phyloP scores from a whole-genome alignment of 2,888 invertebrate species.

The Eremobia ochroleuca region DNA sequence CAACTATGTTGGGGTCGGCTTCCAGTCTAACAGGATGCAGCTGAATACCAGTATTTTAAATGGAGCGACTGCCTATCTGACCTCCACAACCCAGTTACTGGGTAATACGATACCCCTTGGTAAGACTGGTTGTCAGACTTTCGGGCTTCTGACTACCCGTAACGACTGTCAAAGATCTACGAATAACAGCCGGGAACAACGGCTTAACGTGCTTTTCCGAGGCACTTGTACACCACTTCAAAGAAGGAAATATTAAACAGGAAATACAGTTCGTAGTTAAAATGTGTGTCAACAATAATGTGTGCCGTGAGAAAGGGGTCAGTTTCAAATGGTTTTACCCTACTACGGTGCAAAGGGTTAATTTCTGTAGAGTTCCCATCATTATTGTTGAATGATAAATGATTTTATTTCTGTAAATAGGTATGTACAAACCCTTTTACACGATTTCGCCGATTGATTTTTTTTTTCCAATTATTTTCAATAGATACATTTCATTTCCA shows the following conservation, averaged over 20 bases:
- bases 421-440: not conserved
- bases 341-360: not conserved
- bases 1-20: too few relatives aligned
- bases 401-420: not conserved
- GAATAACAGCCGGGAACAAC: too few relatives aligned
- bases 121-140: too few relatives aligned
- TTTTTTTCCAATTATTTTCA: not conserved
- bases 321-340: not conserved
- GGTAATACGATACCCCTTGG: too few relatives aligned
- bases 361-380: too few relatives aligned
- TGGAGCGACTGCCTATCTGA: too few relatives aligned
- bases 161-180: too few relatives aligned
- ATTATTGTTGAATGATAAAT: not conserved
- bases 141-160: too few relatives aligned
- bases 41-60: too few relatives aligned
- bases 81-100: too few relatives aligned
- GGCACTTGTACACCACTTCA: not conserved
- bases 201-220: too few relatives aligned
- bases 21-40: too few relatives aligned
- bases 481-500: not conserved
- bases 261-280: not conserved
- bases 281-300: conserved; percentile 2
- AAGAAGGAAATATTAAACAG: conserved; percentile 2
- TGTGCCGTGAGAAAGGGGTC: conserved; percentile 3
- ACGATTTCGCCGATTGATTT: not conserved